These are phyloP conservation scores for Patella vulgata DNA, from an alignment of 1,140 invertebrate species.

Conservation along the genomic window DNA sequence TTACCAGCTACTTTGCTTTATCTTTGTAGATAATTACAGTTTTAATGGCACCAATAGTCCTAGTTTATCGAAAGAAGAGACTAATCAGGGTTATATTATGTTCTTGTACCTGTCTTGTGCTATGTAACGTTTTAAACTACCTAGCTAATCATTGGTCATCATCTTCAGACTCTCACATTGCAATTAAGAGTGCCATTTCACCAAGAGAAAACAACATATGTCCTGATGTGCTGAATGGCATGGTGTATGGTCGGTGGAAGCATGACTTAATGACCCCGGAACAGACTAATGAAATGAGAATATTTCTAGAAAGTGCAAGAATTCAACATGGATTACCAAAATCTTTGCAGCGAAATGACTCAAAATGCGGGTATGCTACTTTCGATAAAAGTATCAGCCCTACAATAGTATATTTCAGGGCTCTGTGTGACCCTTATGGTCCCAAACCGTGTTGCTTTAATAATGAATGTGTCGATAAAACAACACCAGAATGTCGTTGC, in stretches of 20 bases:
- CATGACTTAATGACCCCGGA: background rate
- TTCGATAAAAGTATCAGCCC: no score
- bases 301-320: constrained; percentile 1
- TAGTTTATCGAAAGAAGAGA: no score
- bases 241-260: constrained; percentile 10
- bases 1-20: no score
- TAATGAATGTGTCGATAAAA: background rate
- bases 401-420: background rate
- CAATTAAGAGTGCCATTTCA: no score
- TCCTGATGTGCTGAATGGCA: constrained; percentile 1
- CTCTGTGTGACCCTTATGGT: background rate
- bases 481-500: background rate
- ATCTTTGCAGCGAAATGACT: constrained; percentile 14
- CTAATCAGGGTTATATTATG: no score
- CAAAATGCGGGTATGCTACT: constrained; percentile 21
- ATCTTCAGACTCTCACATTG: no score
- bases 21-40: no score
- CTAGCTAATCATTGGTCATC: no score
- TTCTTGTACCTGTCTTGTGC: no score
- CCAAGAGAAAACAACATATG: constrained; percentile 3
- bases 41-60: no score
- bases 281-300: constrained; percentile 3
- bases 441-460: constrained; percentile 1
- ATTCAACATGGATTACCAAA: constrained; percentile 10
- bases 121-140: no score